Evolutionary conservation across 2,113 vertebrate genomes (phyloP), one percentile per base, ranked within the genome.

Genomic region (Misgurnus anguillicaudatus): DNA sequence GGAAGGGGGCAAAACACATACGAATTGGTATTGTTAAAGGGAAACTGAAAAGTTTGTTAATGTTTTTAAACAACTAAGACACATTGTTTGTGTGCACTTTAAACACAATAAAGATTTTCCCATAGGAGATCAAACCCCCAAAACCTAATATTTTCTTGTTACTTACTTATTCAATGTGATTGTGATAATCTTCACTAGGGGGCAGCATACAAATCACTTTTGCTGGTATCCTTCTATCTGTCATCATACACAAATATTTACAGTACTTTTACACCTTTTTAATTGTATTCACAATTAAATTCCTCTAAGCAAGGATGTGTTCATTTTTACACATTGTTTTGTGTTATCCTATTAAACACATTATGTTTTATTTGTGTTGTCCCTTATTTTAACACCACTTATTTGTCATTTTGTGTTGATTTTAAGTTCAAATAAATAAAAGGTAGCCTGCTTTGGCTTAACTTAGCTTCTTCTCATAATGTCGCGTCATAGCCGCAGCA

Each of bases 151-250:
- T 4, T 51, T 42, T 31, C 24, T 21, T 39, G 13, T 68, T 31
- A 19, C 14, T 48, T 13, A 51, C 41, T 41, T 48, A 3, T 31
- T 24, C 9, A 42, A 48, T 5, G 16, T 60, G 4, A 51, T 39
- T 51, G 60, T 31, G 38, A 16, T 64, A 11, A 41, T 63, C 39
- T 65, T 87, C 92, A 91, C 92, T 89, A 93, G 91, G 85, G 88
- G 92, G 92, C 91, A 92, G 92, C 90, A 92, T 70, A 87, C 72
- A 84, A 81, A 84, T 85, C 80, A 19, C 24, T 36, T 55, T 21
- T 31, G 36, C 61, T 10, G 4, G 0, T 70, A 24, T 58, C 36
- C 24, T 24, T 73, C 55, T 31, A 21, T 24, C 53, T 42, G 39
- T 73, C 70, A 14, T 57, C 4, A 51, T 14, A 13, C 4, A 51